Evolutionary conservation across 2,113 vertebrate genomes (phyloP).

Genomic region (Pteronura brasiliensis): DNA sequence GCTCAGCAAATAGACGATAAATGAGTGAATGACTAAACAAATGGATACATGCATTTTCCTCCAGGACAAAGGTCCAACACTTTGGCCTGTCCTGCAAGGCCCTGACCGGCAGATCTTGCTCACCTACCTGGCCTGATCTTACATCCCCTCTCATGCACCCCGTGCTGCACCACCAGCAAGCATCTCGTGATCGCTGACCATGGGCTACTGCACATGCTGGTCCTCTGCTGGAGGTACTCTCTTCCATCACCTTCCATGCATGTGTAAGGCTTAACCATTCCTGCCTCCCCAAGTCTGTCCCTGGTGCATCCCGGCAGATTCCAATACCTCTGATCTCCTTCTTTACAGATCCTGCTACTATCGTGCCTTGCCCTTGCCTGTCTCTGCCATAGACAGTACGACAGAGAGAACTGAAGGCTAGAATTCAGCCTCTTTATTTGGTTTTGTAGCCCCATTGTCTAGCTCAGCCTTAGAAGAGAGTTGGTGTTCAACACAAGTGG

Average conservation of each 20-base stretch:
- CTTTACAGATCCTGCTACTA: neutral
- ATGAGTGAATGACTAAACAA: neutral
- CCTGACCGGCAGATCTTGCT: neutral
- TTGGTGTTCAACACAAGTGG: neutral
- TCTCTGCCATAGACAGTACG: neutral
- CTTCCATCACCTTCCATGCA: neutral
- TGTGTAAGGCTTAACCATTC: neutral
- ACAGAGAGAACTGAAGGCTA: neutral
- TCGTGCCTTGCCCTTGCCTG: neutral
- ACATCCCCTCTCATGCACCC: neutral
- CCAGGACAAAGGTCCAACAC: neutral
- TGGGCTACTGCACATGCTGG: rapidly evolving
- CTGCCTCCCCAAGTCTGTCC: neutral
- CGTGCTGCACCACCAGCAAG: neutral
- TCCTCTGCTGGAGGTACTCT: neutral
- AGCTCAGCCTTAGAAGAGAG: neutral
- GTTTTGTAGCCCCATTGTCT: neutral
- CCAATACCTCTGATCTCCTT: neutral
- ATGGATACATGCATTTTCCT: neutral
- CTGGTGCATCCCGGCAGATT: rapidly evolving
- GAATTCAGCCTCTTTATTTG: neutral
- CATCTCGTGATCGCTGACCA: rapidly evolving
- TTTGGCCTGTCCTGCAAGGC: neutral
- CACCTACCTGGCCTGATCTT: neutral
- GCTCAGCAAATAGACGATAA: neutral